Evolutionary conservation across 1,140 invertebrate species (phyloP), one percentile per base, ranked within the genome.

Genomic region (Globodera ellingtonae): DNA sequence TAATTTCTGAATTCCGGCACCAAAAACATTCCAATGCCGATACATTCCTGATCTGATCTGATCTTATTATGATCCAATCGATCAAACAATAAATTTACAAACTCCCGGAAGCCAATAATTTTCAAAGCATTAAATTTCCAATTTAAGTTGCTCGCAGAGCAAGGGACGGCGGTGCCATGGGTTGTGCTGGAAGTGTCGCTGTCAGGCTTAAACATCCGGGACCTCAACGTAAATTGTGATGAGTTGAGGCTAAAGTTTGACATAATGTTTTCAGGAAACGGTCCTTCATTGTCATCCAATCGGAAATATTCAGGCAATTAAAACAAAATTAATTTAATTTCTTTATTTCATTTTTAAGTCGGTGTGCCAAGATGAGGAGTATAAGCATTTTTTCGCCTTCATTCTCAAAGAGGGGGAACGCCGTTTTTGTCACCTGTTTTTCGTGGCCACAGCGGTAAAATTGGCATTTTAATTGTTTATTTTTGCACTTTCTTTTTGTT

Each of bases 371-470:
- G 96, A 98, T 88, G 93, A 94, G 0, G 95, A 97, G 82, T 94
- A 96, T 90, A 92, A 97, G 77, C 94, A 95, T 24, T 95, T 96
- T 90, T 98, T 98, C 90, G 95, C 96, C 47, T 98, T 98, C 90
- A 97, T 98, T 88, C 98, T 96, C 79, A 95, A 96, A 85, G 95
- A 97, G 89, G 93, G 93, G 84, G 91, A 93, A 74, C 93, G 93
- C 84, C 94, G 97, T 90, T 98, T 95, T 89, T 98, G 96, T 88
- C 96, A 98, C 88, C 95, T 98, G 0, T 98, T 98, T 90, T 94
- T 93, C 89, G 95, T 3, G 35, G 35, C 0, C 2, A 1, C 0
- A 24, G 24, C 0, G 24, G 24, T 24, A 91, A 93, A 59, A 59
- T 93, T 81, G 8, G 18, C 50, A 50, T 78, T 65, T 72, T 78